Evolutionary conservation across 2,888 invertebrate genomes (phyloP).

Genomic region (Amblyjoppa fuscipennis): DNA sequence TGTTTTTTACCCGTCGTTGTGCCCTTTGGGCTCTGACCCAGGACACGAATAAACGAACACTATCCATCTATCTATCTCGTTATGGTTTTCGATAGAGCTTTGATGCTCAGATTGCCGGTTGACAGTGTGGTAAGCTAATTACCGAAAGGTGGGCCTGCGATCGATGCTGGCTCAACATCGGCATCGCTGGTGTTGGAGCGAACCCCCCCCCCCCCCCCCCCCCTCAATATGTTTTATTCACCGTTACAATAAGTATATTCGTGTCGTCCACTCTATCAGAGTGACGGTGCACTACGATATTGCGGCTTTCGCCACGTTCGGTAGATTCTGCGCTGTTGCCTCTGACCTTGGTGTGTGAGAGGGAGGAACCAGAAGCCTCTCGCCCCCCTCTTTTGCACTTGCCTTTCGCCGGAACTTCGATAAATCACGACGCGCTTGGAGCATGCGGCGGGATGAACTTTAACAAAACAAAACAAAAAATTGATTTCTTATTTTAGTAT

Average conservation of each 20-base stretch:
- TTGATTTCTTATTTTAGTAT: not conserved
- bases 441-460: not conserved
- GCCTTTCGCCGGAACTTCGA: slow-evolving; percentile 8
- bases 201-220: not conserved
- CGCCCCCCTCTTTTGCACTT: not conserved
- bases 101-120: too few species aligned
- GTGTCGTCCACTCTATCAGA: not conserved
- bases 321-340: not conserved
- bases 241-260: not conserved
- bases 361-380: not conserved
- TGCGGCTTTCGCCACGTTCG: not conserved
- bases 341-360: slow-evolving; percentile 26
- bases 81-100: too few species aligned
- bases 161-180: not conserved
- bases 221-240: not conserved
- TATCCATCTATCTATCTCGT: too few species aligned
- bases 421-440: slow-evolving; percentile 1
- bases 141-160: not conserved
- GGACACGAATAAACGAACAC: too few species aligned
- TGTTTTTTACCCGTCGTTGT: too few species aligned
- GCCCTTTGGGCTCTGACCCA: too few species aligned
- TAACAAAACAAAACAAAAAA: not conserved
- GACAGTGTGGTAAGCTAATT: not conserved
- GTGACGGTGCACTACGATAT: slow-evolving; percentile 7
- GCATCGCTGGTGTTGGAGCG: not conserved